Evolutionary conservation across 2,113 vertebrate genomes (phyloP).

Genomic region (Asarcornis scutulata): DNA sequence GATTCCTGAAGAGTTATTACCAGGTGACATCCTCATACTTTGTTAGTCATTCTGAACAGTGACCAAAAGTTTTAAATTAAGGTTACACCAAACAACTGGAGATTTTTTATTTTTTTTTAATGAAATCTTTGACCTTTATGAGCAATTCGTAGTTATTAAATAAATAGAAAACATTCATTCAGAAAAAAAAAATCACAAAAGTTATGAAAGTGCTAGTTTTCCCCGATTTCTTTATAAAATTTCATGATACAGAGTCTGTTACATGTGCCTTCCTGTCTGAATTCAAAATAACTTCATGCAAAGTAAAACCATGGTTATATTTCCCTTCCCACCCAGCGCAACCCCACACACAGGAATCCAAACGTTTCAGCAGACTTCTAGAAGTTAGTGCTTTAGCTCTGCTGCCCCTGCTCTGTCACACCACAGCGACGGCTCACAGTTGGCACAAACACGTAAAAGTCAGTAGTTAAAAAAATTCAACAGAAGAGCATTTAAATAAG

Average conservation of each 20-base stretch:
- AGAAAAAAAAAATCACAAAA: neutral
- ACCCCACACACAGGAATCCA: neutral
- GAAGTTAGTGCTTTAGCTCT: slow-evolving; percentile 29
- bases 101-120: slow-evolving; percentile 9
- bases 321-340: neutral
- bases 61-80: neutral
- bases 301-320: neutral
- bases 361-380: neutral
- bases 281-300: neutral
- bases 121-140: slow-evolving; percentile 13
- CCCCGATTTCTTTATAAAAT: neutral
- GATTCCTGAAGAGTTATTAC: neutral
- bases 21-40: neutral
- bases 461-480: neutral
- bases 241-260: slow-evolving; percentile 8
- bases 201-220: slow-evolving; percentile 49
- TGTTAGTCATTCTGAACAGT: neutral
- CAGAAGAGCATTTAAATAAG: neutral
- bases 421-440: neutral
- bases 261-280: neutral
- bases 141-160: slow-evolving; percentile 27
- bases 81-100: neutral
- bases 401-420: neutral
- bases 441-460: neutral
- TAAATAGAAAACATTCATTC: slow-evolving; percentile 52